Percentiles rank a stretch among this genome's conserved stretches.
These are phyloP conservation scores for Corythaeola cristata DNA, from an alignment of 2,113 vertebrate genomes.

Conservation along the genomic window DNA sequence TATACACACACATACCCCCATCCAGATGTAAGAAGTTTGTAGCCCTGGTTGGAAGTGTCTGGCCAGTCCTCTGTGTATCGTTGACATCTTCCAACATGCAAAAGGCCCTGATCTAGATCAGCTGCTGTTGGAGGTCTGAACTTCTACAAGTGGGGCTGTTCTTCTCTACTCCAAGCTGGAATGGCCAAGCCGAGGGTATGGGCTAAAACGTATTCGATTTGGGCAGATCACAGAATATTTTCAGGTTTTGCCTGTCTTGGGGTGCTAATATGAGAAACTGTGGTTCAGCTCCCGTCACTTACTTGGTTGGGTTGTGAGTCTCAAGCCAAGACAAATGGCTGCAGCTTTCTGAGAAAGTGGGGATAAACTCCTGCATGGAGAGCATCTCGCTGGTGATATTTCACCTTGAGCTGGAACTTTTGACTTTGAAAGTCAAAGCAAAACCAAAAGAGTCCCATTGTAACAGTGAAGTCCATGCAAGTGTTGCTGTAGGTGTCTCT, in stretches of 20 bases:
- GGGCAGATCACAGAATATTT: background rate
- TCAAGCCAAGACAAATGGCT: background rate
- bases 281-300: background rate
- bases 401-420: background rate
- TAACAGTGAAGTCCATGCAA: rapidly evolving
- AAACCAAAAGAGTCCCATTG: rapidly evolving
- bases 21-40: background rate
- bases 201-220: background rate
- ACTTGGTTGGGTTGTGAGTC: background rate
- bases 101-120: background rate
- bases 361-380: background rate
- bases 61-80: background rate
- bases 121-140: background rate
- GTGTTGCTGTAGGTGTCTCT: background rate
- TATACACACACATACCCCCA: rapidly evolving
- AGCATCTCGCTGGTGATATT: background rate
- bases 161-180: background rate
- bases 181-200: background rate
- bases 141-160: background rate
- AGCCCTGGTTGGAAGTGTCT: background rate
- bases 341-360: background rate
- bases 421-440: background rate
- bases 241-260: background rate
- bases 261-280: background rate
- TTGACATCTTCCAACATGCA: background rate